Conservation (phyloP, 2,797 vertebrate genomes). For the Ceryle rudis region DNA sequence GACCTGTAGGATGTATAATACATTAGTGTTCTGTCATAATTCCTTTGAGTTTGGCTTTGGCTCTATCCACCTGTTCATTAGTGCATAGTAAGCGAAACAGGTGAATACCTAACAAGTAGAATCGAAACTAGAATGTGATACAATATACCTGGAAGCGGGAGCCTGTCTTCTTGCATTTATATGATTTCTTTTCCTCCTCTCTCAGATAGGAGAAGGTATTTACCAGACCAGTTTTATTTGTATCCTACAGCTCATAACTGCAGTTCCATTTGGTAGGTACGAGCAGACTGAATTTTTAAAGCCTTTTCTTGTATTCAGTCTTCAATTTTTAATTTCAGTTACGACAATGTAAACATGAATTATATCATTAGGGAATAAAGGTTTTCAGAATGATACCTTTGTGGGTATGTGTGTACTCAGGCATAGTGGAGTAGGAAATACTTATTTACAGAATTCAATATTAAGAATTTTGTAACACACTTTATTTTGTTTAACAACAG, state of each 20-base stretch:
- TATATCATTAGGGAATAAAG: background rate
- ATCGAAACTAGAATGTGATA: constrained; percentile 79
- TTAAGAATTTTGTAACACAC: background rate
- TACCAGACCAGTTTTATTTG: background rate
- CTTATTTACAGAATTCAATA: background rate
- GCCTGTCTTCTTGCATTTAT: background rate
- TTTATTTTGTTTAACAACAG: too few relatives aligned
- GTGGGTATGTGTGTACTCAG: background rate
- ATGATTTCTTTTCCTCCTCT: background rate
- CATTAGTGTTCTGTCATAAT: constrained; percentile 74
- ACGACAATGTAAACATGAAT: background rate
- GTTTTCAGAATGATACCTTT: background rate
- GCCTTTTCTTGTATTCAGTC: background rate
- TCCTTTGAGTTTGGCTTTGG: constrained; percentile 81
- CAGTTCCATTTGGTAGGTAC: background rate
- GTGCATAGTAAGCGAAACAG: constrained; percentile 81
- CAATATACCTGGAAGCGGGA: constrained; percentile 68
- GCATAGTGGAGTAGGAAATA: background rate
- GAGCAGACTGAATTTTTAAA: background rate
- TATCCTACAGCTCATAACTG: background rate
- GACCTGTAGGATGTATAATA: constrained; percentile 76
- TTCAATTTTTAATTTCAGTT: background rate
- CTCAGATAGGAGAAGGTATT: background rate
- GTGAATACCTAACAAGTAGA: constrained; percentile 79
- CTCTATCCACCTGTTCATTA: constrained; percentile 84